These are phyloP conservation scores for Clarias laeviceps DNA, from an alignment of 2,797 vertebrate genomes.

Conservation along the genomic window DNA sequence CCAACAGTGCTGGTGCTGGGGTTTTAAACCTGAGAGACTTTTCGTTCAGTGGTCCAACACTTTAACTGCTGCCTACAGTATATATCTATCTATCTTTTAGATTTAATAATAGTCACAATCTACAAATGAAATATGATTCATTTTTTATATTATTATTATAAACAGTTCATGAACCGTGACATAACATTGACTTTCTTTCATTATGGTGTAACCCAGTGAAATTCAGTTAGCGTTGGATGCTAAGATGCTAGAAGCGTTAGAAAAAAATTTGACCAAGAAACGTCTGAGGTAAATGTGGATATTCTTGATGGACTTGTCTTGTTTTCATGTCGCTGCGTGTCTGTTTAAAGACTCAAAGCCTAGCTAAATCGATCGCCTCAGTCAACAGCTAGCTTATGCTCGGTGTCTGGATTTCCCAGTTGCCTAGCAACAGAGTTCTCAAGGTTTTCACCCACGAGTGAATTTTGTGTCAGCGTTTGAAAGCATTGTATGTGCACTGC, in stretches of 20 bases:
- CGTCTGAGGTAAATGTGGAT: background rate
- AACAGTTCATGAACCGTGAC: background rate
- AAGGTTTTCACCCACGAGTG: background rate
- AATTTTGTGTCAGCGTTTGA: conserved; percentile 2
- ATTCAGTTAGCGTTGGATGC: background rate
- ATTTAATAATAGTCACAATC: too few relatives aligned
- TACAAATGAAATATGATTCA: too few relatives aligned
- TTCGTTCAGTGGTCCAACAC: too few relatives aligned
- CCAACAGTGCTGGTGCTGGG: too few relatives aligned
- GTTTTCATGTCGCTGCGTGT: background rate
- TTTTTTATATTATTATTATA: too few relatives aligned
- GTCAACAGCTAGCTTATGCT: conserved; percentile 26
- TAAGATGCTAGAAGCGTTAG: background rate
- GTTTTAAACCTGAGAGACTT: too few relatives aligned
- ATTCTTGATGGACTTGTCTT: background rate
- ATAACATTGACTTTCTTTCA: background rate
- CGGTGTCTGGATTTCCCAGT: background rate
- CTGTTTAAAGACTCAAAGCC: background rate
- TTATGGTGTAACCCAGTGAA: background rate
- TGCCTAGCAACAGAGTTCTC: conserved; percentile 23
- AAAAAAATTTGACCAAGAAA: background rate
- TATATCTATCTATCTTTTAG: too few relatives aligned
- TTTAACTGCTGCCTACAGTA: too few relatives aligned
- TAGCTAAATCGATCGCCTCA: conserved; percentile 8
- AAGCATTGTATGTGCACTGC: conserved; percentile 8